These are phyloP conservation scores for Heteromormyrus szaboi DNA, from an alignment of 2,797 vertebrate species.

Conservation along the genomic window DNA sequence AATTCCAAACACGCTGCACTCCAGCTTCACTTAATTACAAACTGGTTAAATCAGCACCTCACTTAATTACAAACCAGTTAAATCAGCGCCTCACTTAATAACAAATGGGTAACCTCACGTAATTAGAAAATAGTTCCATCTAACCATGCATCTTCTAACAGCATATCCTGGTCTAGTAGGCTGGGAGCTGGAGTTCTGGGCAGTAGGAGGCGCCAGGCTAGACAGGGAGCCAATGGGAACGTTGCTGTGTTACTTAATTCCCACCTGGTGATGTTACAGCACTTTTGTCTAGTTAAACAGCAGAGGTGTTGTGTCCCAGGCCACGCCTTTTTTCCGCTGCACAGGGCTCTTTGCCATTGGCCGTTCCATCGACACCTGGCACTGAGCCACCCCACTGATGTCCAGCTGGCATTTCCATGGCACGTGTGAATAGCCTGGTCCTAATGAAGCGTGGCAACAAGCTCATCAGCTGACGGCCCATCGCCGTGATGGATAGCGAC, in stretches of 20 bases:
- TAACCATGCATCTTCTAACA: not conserved
- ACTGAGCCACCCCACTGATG: not conserved
- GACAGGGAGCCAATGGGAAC: not conserved
- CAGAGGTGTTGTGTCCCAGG: not conserved
- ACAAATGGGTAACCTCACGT: not conserved
- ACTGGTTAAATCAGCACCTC: slow-evolving; percentile 23
- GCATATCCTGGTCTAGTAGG: not conserved
- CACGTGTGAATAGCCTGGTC: slow-evolving; percentile 34
- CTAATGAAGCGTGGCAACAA: slow-evolving; percentile 50
- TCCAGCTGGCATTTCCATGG: not conserved
- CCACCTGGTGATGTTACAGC: not conserved
- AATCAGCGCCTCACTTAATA: not conserved
- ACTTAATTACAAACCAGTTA: not conserved
- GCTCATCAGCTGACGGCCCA: not conserved
- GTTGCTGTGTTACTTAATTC: not conserved
- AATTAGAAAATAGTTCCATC: not conserved
- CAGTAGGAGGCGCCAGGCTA: not conserved
- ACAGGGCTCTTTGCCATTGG: not conserved
- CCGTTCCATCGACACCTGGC: not conserved
- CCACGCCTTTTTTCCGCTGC: not conserved
- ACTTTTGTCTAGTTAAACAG: not conserved
- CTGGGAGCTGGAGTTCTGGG: not conserved
- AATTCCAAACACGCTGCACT: not conserved
- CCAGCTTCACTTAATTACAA: not conserved
- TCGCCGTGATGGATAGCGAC: not conserved